Evolutionary conservation across 2,797 vertebrate species (phyloP), one percentile per base, ranked within the genome.

Genomic region (Aplochiton taeniatus): DNA sequence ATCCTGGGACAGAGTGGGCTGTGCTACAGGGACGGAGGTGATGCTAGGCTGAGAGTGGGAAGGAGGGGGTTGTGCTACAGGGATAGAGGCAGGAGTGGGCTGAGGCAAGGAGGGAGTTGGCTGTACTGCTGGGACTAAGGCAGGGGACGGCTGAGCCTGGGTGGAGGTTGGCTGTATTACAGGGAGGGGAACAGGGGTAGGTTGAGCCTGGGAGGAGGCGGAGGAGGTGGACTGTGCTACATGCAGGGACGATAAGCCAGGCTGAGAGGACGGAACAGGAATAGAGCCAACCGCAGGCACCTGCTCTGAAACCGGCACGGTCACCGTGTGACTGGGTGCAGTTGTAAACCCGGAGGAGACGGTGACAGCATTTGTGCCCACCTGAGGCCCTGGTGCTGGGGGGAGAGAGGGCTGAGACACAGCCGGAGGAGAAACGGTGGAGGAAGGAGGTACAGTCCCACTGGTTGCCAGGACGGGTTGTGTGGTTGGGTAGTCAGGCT

Each of bases 51-150:
- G 31, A 31, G 31, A 31, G 3, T 31, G 31, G 3, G 31, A 31
- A 31, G 31, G 31, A 31, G 31, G 31, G 31, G 31, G 49, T n/a
- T 44, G 73, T 92, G 92, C 65, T 92, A 85, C 63, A 92, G 46
- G 49, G 91, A 90, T 62, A 91, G 90, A 69, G 93, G 93, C 0
- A 93, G 89, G 51, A 85, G 83, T 4, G 11, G 8, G 48, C 48
- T 5, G 5, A n/a, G 48, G 9, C 48, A 50, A 14, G 50, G 50
- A 18, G 16, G n/a, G 16, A 16, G 50, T n/a, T 18, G 18, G 50
- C 50, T 52, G 50, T 52, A 18, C n/a, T 52, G 50, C 18, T 52
- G 18, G 13, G 13, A 50, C 31, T 2, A 6, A 31, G 31, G 3
- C 31, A 31, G 31, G 31, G 31, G 31, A 31, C 3, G 31, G 31